These are phyloP conservation scores for Ranitomeya variabilis DNA, from an alignment of 2,113 vertebrate genomes.

Conservation along the genomic window DNA sequence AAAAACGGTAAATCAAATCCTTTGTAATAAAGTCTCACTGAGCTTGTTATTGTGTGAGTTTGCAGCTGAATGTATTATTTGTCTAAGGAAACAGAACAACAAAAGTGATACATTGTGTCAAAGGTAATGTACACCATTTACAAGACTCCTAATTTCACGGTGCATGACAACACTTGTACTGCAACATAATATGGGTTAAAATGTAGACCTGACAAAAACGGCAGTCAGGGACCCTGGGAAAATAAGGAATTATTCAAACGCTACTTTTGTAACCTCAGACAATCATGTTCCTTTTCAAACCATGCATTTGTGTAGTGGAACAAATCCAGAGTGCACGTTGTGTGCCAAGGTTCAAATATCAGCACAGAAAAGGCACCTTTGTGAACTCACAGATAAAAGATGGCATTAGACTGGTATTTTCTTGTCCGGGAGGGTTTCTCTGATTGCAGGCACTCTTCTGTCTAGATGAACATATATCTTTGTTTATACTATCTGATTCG, in stretches of 20 bases:
- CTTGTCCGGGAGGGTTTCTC: slow-evolving; percentile 13
- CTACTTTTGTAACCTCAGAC: slow-evolving; percentile 6
- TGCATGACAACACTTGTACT: not conserved
- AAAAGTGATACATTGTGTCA: not conserved
- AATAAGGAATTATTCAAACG: slow-evolving; percentile 31
- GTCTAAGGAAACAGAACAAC: slow-evolving; percentile 9
- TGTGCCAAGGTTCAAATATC: slow-evolving; percentile 49
- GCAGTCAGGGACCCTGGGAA: slow-evolving; percentile 10
- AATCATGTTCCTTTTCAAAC: slow-evolving; percentile 26
- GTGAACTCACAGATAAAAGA: slow-evolving; percentile 22
- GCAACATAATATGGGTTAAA: slow-evolving; percentile 11
- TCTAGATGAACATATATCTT: slow-evolving; percentile 12
- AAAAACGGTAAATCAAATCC: not conserved
- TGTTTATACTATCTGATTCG: not conserved
- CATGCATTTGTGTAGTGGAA: slow-evolving; percentile 29
- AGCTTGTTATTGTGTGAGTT: not conserved
- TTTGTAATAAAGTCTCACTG: not conserved
- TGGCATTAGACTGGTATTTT: slow-evolving; percentile 31
- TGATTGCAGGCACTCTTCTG: slow-evolving; percentile 26
- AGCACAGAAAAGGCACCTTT: slow-evolving; percentile 47
- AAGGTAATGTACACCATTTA: slow-evolving; percentile 22
- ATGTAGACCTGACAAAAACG: slow-evolving; percentile 6
- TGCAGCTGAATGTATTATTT: not conserved
- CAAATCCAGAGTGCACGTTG: slow-evolving; percentile 2
- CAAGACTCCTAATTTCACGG: not conserved